Conservation (phyloP, 2,797 vertebrate species). For the Xenentodon cancila region DNA sequence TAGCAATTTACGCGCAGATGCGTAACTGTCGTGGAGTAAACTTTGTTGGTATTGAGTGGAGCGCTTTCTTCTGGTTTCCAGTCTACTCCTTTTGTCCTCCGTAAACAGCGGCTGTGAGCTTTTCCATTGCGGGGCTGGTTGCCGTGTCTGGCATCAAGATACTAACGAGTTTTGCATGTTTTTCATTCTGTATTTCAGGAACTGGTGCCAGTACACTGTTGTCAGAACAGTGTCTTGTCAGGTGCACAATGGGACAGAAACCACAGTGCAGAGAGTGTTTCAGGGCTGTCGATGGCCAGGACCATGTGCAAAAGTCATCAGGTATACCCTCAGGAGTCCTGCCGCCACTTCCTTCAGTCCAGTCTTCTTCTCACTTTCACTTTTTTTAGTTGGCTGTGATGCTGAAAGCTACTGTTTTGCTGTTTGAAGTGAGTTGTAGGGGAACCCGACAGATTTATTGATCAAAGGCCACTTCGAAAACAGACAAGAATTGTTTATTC, state of each 20-base stretch:
- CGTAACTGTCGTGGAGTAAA: too few relatives aligned
- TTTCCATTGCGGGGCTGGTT: neutral
- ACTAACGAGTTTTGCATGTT: neutral
- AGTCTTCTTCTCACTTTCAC: neutral
- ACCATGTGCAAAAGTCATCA: conserved; percentile 93
- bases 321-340: conserved; percentile 77
- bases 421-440: conserved; percentile 3
- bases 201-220: conserved; percentile 95
- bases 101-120: neutral
- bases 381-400: conserved; percentile 1
- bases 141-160: neutral
- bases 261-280: conserved; percentile 91
- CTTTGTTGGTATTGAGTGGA: neutral
- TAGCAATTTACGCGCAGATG: neutral
- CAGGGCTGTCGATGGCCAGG: conserved; percentile 96
- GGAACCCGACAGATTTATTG: neutral
- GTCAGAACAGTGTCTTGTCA: conserved; percentile 93
- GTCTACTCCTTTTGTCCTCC: neutral
- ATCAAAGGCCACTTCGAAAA: neutral
- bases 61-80: neutral
- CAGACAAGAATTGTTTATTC: neutral
- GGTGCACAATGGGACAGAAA: conserved; percentile 94
- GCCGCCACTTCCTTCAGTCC: neutral
- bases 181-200: conserved; percentile 76
- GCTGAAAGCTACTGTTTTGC: conserved; percentile 6